Evolutionary conservation across 2,888 invertebrate species (phyloP), one percentile per base, ranked within the genome.

Genomic region (Caenorhabditis angaria): DNA sequence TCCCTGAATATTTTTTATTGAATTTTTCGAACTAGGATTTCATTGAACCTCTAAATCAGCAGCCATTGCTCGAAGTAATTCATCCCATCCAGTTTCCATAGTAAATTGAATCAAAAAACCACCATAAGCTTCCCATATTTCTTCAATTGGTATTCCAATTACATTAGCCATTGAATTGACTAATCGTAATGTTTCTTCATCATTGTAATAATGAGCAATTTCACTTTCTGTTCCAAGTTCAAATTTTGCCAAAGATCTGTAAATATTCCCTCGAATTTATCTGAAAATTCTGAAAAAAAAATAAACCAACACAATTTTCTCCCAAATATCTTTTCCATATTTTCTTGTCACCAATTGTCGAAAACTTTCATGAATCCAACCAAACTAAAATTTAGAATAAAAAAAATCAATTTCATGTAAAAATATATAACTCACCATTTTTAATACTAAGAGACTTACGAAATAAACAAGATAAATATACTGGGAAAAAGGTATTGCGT

Each of bases 1-100:
- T 89, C 96, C 96, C 75, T 82, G 55, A 24, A 72, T 47, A 2
- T 48, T 50, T 25, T 66, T 28, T 53, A 1, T 12, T 25, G 25
- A 29, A 4, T 28, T 22, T 29, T n/a, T 20, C 35, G 35, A 32
- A 22, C 2, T 41, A 20, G 8, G 12, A 22, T 51, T 41, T 3
- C 54, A 14, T 25, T n/a, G 20, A 53, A 84, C 84, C 76, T 85
- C 80, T 50, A 88, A 69, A 75, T 87, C 85, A 20, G 80, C 75
- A 0, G 86, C 83, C 80, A 87, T 78, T 10, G 84, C 85, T 70
- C 86, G 59, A 47, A 87, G 70, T 61, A 87, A 63, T 57, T 87
- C 87, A 68, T 83, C 83, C 87, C 86, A 87, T 1, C 87, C 87
- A 6, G 84, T 87, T 55, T 87, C 86, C 87, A 87, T 87, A 1